Evolutionary conservation across 2,797 vertebrate species (phyloP).

Genomic region (Alca torda): DNA sequence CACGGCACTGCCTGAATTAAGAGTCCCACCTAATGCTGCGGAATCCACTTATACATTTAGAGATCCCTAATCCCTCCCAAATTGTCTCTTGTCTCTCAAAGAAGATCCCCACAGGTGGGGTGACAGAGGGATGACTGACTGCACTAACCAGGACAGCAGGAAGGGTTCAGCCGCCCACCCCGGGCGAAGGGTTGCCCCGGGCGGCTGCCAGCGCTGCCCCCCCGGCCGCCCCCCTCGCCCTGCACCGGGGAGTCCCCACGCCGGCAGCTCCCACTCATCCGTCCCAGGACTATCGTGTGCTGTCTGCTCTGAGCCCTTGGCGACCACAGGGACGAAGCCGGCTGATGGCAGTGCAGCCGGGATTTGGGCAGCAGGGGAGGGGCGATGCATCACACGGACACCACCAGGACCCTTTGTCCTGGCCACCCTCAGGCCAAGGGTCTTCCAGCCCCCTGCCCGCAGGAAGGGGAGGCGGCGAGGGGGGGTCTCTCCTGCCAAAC

Average conservation of each 20-base stretch:
- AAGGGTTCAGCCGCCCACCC: rapidly evolving
- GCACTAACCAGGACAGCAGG: rapidly evolving
- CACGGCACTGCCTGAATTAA: not conserved
- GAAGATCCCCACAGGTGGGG: not conserved
- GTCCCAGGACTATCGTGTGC: rapidly evolving
- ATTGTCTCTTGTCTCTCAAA: rapidly evolving
- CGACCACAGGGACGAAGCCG: rapidly evolving
- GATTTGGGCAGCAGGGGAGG: not conserved
- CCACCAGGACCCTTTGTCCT: not conserved
- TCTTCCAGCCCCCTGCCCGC: not conserved
- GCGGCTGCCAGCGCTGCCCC: not conserved
- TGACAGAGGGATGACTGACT: not conserved
- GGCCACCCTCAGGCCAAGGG: not conserved
- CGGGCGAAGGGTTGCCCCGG: rapidly evolving
- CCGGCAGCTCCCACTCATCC: rapidly evolving
- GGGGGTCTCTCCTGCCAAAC: not conserved
- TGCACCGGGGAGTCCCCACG: rapidly evolving
- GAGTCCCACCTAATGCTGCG: not conserved
- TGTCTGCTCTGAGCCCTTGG: not conserved
- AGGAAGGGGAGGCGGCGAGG: rapidly evolving
- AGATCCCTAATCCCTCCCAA: not conserved
- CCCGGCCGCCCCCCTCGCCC: not conserved
- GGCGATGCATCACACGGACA: rapidly evolving
- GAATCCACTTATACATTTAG: rapidly evolving
- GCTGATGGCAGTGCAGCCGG: rapidly evolving